These are phyloP conservation scores for Agapetus fuscipes DNA, from an alignment of 2,888 invertebrate genomes.

Conservation along the genomic window DNA sequence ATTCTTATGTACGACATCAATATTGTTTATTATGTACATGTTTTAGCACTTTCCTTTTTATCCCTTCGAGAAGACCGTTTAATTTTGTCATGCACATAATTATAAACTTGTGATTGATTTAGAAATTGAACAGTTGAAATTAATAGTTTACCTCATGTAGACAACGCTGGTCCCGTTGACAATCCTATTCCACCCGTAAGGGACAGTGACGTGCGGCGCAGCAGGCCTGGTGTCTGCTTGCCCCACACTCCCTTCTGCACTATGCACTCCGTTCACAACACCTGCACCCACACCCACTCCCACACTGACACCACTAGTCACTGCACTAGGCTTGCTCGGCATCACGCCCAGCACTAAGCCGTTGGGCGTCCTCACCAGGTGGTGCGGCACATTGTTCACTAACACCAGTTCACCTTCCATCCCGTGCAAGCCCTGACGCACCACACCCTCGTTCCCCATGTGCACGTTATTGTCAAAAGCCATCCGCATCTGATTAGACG, in stretches of 20 bases:
- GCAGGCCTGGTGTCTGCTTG: constrained; percentile 24
- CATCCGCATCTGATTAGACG: background rate
- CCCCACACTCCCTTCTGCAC: constrained; percentile 23
- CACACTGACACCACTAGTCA: constrained; percentile 32
- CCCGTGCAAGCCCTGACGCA: constrained; percentile 23
- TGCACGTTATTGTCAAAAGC: constrained; percentile 1
- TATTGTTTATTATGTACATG: too few relatives aligned
- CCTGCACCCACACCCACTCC: constrained; percentile 32
- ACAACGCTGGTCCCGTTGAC: constrained; percentile 37
- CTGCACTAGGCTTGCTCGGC: constrained; percentile 30
- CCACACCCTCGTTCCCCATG: constrained; percentile 34
- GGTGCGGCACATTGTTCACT: constrained; percentile 24
- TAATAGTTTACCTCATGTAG: constrained; percentile 35
- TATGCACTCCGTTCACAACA: constrained; percentile 25
- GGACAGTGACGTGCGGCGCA: constrained; percentile 30
- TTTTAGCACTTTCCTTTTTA: too few relatives aligned
- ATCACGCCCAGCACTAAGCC: constrained; percentile 42
- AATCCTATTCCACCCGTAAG: constrained; percentile 43
- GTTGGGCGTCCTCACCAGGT: constrained; percentile 39
- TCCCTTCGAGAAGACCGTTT: too few relatives aligned
- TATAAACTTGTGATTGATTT: too few relatives aligned
- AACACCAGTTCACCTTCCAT: constrained; percentile 19
- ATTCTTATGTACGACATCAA: too few relatives aligned
- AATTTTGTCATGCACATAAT: too few relatives aligned
- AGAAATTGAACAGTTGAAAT: too few relatives aligned